phyloP scores from a whole-genome alignment of 2,888 invertebrate genomes.

The Patella pellucida region DNA sequence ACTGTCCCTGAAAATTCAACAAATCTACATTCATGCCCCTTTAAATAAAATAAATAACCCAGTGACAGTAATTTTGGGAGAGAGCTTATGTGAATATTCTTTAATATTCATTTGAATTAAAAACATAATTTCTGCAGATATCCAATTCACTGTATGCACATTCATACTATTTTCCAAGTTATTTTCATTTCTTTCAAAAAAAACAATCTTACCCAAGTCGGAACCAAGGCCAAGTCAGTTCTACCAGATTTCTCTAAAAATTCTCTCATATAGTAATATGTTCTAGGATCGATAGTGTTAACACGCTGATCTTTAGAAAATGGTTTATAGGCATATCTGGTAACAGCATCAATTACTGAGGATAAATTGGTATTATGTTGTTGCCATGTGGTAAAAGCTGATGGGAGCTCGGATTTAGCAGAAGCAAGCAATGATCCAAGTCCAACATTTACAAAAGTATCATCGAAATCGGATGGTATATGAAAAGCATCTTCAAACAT shows the following conservation, averaged over 20 bases:
- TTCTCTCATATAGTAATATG: constrained; percentile 53
- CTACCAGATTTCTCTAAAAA: constrained; percentile 39
- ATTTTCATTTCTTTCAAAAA: neutral
- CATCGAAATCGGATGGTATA: constrained; percentile 58
- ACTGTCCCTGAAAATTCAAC: too few relatives aligned
- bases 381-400: constrained; percentile 36
- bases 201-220: constrained; percentile 52
- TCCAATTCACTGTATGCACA: too few relatives aligned
- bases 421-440: constrained; percentile 46
- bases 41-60: too few relatives aligned
- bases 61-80: too few relatives aligned
- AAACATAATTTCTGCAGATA: too few relatives aligned
- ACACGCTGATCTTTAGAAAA: constrained; percentile 40
- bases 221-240: constrained; percentile 46
- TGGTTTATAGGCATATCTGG: constrained; percentile 53
- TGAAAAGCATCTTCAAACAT: constrained; percentile 42
- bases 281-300: constrained; percentile 55
- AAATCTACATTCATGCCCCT: too few relatives aligned
- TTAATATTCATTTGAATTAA: too few relatives aligned
- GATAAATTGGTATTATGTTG: constrained; percentile 44
- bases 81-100: too few relatives aligned
- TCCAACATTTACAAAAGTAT: constrained; percentile 55
- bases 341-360: constrained; percentile 43
- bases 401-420: constrained; percentile 28
- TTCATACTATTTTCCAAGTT: neutral